Evolutionary conservation across 2,797 vertebrate species (phyloP), one percentile per base, ranked within the genome.

Genomic region (Manis javanica): DNA sequence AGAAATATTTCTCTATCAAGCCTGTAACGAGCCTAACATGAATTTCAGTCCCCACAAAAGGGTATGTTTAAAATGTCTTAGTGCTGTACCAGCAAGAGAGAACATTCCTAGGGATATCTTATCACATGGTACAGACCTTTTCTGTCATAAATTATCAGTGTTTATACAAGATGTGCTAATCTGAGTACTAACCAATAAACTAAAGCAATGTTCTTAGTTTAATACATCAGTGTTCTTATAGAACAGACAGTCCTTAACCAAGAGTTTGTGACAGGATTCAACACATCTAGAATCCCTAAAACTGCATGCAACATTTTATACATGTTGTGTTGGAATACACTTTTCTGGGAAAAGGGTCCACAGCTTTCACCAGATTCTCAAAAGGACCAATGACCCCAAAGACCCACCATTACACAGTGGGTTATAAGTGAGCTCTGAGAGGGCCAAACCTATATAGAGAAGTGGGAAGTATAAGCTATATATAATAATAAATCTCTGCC

Each of bases 1-100:
- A 81, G 42, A 94, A 97, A 77, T 85, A 94, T 87, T 91, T 75
- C 75, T 69, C 2, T 63, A 84, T 77, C n/a, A 94, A 86, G 39
- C 68, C n/a, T 79, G 37, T 55, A 88, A 89, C 39, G 37, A 84
- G 74, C 29, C 81, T 72, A 87, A 91, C 59, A 81, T 63, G 9
- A 72, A 81, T 86, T 89, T 90, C 87, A 88, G 29, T 88, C 55
- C 42, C 46, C 24, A 90, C 72, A 90, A 83, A 92, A 93, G 34
- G 46, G 64, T 89, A 12, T 51, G 61, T 95, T 90, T 87, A 77
- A 84, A 93, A 75, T 59, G 55, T 63, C 53, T 75, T 51, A 39
- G 53, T 61, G 19, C 46, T 78, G 49, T 74, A 63, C 55, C 87
- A 82, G 31, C 34, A 51, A 92, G 69, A 96, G 26, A 77, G 15